Base-by-base conservation (phyloP, 2,113 vertebrate genomes). In the Syngnathus typhle region DNA sequence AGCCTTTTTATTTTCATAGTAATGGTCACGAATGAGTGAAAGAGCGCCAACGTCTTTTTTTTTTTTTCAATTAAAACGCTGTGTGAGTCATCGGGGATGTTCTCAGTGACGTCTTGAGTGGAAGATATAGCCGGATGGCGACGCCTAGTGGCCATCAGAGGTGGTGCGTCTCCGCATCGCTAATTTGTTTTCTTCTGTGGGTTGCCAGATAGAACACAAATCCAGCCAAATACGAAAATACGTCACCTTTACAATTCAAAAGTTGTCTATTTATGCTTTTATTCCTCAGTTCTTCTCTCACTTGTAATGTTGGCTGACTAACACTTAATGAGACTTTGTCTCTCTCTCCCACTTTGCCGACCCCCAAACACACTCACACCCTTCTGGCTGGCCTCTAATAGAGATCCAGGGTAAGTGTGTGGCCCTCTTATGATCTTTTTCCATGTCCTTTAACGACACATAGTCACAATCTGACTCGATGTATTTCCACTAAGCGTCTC, bases 361-460 rank as follows among this genome's bases (percentile, higher is more conserved):
- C 67, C 58, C 77, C 67, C 47, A 8, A 51, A 8, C n/a, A 18
- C 47, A 27, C 12, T 7, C 23, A 12, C 54, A 6, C 47, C 60
- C 56, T 58, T 66, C 64, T 64, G 84, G 64, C 74, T 67, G 68
- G 70, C 60, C 74, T 79, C 56, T 81, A 78, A 77, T 85, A 92
- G 91, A 92, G 82, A 85, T 92, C 52, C 90, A 87, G 86, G 91
- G 91, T 92, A 82, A 90, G 90, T 92, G 89, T 84, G 41, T 39
- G 64, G 68, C 69, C 74, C 36, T 66, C 68, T 12, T n/a, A 70
- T 12, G 9, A 70, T 46, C 27, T 13, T 21, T 10, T 18, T 39
- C 64, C 13, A 58, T 27, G 49, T 38, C 58, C 10, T 1, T 49
- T 65, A 19, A 61, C 21, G 67, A 69, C 19, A 15, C 15, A 60